Evolutionary conservation across 2,888 invertebrate genomes (phyloP).

Genomic region (Beris chalybata): DNA sequence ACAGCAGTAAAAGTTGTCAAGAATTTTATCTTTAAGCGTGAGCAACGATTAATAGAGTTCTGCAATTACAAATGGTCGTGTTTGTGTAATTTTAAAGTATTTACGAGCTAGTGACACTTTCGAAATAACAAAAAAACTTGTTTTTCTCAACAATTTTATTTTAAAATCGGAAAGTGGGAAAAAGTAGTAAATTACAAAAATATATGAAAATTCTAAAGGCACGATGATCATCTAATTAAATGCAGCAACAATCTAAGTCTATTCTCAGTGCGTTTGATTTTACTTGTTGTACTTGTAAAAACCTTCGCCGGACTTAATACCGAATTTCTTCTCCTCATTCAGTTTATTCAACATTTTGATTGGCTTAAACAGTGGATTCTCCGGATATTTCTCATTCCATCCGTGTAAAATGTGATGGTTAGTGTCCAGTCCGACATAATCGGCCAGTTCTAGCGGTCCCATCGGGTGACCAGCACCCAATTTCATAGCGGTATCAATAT

Average conservation of each 20-base stretch:
- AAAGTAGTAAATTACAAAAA: conserved; percentile 10
- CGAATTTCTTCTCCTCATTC: conserved; percentile 77
- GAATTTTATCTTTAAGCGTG: too few species aligned
- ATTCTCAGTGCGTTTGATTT: not conserved
- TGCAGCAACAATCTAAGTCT: conserved; percentile 2
- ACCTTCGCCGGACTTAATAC: conserved; percentile 80
- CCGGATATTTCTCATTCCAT: conserved; percentile 74
- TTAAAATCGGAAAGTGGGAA: not conserved
- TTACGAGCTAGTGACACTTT: too few species aligned
- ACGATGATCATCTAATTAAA: conserved; percentile 5
- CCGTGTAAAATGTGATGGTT: conserved; percentile 76
- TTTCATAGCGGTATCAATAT: conserved; percentile 90
- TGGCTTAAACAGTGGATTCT: conserved; percentile 67
- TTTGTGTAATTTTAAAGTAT: too few species aligned
- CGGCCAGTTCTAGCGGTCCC: conserved; percentile 85
- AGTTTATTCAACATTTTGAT: conserved; percentile 66
- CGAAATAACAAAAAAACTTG: too few species aligned
- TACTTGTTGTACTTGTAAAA: conserved; percentile 71
- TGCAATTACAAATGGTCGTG: too few species aligned
- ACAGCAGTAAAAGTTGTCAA: too few species aligned
- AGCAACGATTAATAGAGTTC: too few species aligned
- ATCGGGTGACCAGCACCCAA: conserved; percentile 86
- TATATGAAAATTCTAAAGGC: conserved; percentile 16
- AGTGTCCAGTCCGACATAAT: conserved; percentile 84
- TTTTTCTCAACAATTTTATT: too few species aligned